Conservation (phyloP, 2,113 vertebrate genomes). For the Hystrix brachyura region DNA sequence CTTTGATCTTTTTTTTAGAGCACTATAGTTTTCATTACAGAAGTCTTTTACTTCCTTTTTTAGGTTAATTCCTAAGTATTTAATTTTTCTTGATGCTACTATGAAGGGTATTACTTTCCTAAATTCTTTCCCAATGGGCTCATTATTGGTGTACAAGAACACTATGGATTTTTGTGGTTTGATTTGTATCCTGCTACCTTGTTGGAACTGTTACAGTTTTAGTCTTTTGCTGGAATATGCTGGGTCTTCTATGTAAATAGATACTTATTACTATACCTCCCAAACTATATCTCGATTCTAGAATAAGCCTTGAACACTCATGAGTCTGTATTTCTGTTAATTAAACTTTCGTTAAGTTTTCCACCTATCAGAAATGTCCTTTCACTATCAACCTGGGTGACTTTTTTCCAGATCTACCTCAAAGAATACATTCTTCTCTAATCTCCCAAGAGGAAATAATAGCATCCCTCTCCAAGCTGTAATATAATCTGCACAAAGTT, state of each 20-base stretch:
- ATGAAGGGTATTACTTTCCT: background rate
- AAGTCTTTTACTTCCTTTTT: background rate
- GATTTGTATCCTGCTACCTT: background rate
- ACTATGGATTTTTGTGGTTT: background rate
- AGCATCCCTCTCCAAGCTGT: constrained; percentile 9
- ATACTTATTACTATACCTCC: background rate
- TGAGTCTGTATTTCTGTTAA: background rate
- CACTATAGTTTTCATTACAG: background rate
- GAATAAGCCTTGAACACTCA: background rate
- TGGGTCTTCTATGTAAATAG: background rate
- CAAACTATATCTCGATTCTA: background rate
- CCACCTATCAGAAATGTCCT: background rate
- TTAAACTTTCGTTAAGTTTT: background rate
- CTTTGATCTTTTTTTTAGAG: background rate
- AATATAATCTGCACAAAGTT: constrained; percentile 1
- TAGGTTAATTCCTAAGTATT: background rate
- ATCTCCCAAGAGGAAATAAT: background rate
- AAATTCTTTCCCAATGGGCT: background rate
- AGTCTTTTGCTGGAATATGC: background rate
- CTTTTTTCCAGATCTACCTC: constrained; percentile 27
- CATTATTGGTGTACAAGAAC: background rate
- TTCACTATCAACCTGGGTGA: background rate
- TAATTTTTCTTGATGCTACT: background rate
- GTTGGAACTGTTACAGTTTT: background rate
- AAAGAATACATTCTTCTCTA: constrained; percentile 43